Evolutionary conservation across 2,888 invertebrate species (phyloP), one percentile per base, ranked within the genome.

Genomic region (Emesis furor): DNA sequence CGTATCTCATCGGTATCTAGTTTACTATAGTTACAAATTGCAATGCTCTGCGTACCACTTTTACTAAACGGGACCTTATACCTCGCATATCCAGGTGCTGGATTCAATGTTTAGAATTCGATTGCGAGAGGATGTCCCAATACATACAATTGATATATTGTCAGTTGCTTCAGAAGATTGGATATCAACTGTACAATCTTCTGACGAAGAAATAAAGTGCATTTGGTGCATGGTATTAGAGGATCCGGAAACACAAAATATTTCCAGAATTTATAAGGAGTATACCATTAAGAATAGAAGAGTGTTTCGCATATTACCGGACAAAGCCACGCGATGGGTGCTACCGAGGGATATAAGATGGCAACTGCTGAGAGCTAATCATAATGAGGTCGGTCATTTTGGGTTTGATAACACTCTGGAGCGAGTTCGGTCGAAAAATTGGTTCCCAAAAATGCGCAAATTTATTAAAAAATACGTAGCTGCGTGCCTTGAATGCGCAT

Each of bases 331-430:
- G 7, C 12, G 88, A 75, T 80, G 91, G 91, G 74, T 89, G 69
- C 87, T 91, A 6, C 90, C 90, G 12, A 88, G 88, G 76, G 81
- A 73, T 0, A 84, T 83, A 3, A 78, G 88, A n/a, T 89, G 85
- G 88, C 88, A 89, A 73, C 71, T 91, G 3, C 65, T 89, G 0
- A 78, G 79, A 76, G 30, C 75, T 0, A 84, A 81, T 42, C 90
- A 91, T 79, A 90, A 91, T 30, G 76, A 82, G 51, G 59, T 84
- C 1, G 91, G 90, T 24, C 90, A 91, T 77, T 90, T 86, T 67
- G 83, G 82, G 1, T 76, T 86, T n/a, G 89, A 90, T 24, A 89
- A 90, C 75, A 90, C 89, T 32, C 32, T 90, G n/a, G 39, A 81
- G 46, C 72, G 82, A 10, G 67, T 90, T 10, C 55, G 55, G 12